Base-by-base conservation (phyloP, 1,140 invertebrate species). In the Drosophila setifemur region DNA sequence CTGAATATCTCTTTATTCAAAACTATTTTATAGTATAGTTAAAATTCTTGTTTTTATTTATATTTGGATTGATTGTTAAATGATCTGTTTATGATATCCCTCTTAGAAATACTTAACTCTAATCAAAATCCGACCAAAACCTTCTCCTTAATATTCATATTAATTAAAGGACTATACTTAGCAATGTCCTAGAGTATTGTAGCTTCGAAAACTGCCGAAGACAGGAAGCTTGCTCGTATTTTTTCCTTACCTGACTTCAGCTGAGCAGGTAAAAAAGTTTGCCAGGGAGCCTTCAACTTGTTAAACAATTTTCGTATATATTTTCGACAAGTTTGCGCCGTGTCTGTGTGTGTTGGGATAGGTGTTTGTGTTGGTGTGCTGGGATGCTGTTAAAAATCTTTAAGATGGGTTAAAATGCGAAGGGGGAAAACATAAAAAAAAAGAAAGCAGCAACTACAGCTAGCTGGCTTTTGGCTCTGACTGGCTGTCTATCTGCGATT, bases 251-350 rank as follows among this genome's bases (percentile, higher is more conserved):
- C 25, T 14, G 42, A 28, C 21, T 37, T 31, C 49, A 42, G 67
- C 48, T 73, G 69, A 57, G 60, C 67, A 81, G 77, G 77, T 81
- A 72, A 81, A 81, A 82, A 82, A 82, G 39, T 82, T 76, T 49
- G 16, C 23, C 40, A 8, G 64, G 47, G 35, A 57, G 69, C 75
- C 77, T 79, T 75, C 54, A 85, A 85, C 54, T 86, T 86, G 79
- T 85, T 85, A 86, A 85, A 85, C 79, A 85, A 79, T 85, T 85
- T 83, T 86, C 81, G 74, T 79, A 85, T 83, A 85, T 86, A 78
- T 79, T 86, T 86, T 85, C 74, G 81, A 79, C 70, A 86, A 85
- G 64, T 85, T 83, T 83, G 52, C 57, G 18, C 26, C 44, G 49
- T 63, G 37, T 29, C 23, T 11, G 40, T 21, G 19, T 9, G 21